Conservation (phyloP, 2,797 vertebrate species). For the Choloepus didactylus region DNA sequence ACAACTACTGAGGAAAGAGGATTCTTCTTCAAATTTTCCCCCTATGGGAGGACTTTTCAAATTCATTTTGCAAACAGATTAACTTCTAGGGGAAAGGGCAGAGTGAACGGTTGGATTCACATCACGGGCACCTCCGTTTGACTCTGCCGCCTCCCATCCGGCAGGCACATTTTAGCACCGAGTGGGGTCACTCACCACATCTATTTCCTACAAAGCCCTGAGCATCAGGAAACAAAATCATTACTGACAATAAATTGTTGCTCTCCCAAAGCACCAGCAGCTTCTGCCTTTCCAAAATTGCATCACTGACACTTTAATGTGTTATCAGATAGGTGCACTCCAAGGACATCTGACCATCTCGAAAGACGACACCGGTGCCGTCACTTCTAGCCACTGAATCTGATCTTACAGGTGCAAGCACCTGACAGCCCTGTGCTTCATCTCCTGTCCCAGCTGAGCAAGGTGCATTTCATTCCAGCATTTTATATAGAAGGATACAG, state of each 20-base stretch:
- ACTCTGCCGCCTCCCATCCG: neutral
- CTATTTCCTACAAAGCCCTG: slow-evolving; percentile 51
- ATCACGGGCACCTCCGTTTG: neutral
- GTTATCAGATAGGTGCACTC: neutral
- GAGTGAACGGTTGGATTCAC: neutral
- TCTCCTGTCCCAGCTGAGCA: neutral
- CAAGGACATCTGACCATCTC: neutral
- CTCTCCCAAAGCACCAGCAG: slow-evolving; percentile 40
- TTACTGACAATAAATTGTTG: slow-evolving; percentile 55
- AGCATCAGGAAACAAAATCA: slow-evolving; percentile 50
- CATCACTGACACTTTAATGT: neutral
- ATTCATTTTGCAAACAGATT: slow-evolving; percentile 14
- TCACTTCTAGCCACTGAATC: neutral
- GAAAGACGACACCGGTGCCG: neutral
- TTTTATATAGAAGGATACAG: neutral
- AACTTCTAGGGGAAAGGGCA: neutral
- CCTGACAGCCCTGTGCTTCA: neutral
- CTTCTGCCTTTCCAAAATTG: slow-evolving; percentile 46
- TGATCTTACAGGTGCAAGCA: neutral
- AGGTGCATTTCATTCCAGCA: neutral
- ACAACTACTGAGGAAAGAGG: neutral
- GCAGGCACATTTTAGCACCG: slow-evolving; percentile 20
- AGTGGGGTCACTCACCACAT: slow-evolving; percentile 39
- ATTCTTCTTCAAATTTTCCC: neutral
- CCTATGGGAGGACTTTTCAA: neutral